phyloP scores from a whole-genome alignment of 2,888 invertebrate genomes.

The Amiota communis region DNA sequence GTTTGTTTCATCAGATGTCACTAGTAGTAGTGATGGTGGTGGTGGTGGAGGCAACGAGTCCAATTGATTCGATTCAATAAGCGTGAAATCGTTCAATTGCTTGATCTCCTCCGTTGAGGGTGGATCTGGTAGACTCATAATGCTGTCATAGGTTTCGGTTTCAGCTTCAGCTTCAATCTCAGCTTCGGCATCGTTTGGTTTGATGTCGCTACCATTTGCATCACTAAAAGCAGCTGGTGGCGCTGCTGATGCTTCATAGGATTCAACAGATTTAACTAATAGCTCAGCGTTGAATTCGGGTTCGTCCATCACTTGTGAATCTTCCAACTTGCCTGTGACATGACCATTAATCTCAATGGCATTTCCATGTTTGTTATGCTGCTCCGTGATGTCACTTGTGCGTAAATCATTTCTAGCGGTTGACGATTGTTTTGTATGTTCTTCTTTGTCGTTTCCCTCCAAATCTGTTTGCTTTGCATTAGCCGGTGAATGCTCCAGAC shows the following conservation, averaged over 20 bases:
- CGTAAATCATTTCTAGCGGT: slow-evolving; percentile 65
- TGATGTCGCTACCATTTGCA: not conserved
- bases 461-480: slow-evolving; percentile 43
- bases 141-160: slow-evolving; percentile 67
- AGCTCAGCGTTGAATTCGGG: too few species aligned
- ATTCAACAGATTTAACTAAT: too few species aligned
- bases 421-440: slow-evolving; percentile 70
- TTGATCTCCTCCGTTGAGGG: slow-evolving; percentile 72
- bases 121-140: slow-evolving; percentile 72
- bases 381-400: not conserved
- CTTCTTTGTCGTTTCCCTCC: slow-evolving; percentile 50
- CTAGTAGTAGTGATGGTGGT: slow-evolving; percentile 42
- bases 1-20: not conserved
- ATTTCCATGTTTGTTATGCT: not conserved
- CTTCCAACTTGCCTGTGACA: not conserved
- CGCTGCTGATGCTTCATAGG: too few species aligned
- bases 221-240: slow-evolving; percentile 41
- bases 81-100: slow-evolving; percentile 66
- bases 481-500: slow-evolving; percentile 38
- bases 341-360: not conserved
- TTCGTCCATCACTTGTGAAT: too few species aligned
- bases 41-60: slow-evolving; percentile 73
- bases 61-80: slow-evolving; percentile 68
- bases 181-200: not conserved
- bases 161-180: not conserved